Conservation (phyloP, 2,113 vertebrate species). For the Eleginops maclovinus region DNA sequence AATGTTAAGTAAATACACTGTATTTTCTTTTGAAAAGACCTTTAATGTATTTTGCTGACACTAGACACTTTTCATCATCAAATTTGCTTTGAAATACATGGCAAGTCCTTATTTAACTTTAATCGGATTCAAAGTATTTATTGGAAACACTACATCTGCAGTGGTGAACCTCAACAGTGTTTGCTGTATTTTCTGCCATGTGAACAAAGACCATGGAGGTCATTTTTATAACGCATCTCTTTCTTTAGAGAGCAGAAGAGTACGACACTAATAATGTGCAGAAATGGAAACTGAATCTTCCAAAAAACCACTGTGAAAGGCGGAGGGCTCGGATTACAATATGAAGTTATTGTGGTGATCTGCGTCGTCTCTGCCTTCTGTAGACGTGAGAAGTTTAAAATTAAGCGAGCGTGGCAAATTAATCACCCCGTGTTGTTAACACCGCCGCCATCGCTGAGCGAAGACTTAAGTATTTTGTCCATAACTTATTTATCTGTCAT, state of each 20-base stretch:
- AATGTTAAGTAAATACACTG: conserved; percentile 74
- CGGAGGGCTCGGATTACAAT: conserved; percentile 39
- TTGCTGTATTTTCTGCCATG: conserved; percentile 40
- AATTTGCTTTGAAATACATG: conserved; percentile 52
- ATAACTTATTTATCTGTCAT: conserved; percentile 65
- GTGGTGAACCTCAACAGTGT: conserved; percentile 39
- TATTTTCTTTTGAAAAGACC: conserved; percentile 60
- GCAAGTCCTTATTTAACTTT: conserved; percentile 53
- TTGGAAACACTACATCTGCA: conserved; percentile 48
- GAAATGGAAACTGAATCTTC: conserved; percentile 54
- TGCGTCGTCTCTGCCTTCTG: conserved; percentile 37
- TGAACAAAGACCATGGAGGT: conserved; percentile 37
- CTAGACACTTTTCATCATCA: conserved; percentile 70
- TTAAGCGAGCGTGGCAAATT: conserved; percentile 36
- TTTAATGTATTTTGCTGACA: conserved; percentile 71
- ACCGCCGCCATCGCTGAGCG: conserved; percentile 24
- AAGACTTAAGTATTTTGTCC: conserved; percentile 52
- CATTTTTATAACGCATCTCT: conserved; percentile 51
- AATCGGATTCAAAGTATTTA: conserved; percentile 45
- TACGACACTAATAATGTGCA: conserved; percentile 18
- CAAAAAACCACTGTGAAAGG: conserved; percentile 70
- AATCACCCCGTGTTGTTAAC: conserved; percentile 38
- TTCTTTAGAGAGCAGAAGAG: conserved; percentile 54
- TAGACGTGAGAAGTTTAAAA: conserved; percentile 19
- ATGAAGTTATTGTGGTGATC: conserved; percentile 56